Evolutionary conservation across 2,113 vertebrate genomes (phyloP).

Genomic region (Gallinago media): DNA sequence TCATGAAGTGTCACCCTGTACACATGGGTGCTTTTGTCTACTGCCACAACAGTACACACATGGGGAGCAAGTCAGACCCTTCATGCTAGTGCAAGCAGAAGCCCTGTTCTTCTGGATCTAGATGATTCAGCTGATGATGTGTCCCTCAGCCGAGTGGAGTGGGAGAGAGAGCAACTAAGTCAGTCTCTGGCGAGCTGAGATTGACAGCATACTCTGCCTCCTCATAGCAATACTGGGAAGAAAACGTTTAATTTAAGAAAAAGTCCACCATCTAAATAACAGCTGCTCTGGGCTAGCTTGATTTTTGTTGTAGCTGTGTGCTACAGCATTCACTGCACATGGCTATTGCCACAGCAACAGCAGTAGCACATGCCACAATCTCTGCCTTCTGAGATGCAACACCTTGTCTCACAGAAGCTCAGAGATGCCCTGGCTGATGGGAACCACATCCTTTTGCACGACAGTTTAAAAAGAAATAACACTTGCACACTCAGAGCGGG

Average conservation of each 20-base stretch:
- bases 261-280: not conserved
- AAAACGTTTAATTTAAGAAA: not conserved
- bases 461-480: conserved; percentile 38
- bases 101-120: not conserved
- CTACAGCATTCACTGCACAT: not conserved
- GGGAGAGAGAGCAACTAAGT: not conserved
- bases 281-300: not conserved
- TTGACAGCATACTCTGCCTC: not conserved
- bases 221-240: not conserved
- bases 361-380: not conserved
- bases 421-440: not conserved
- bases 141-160: not conserved
- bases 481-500: not conserved
- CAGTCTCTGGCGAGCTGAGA: not conserved
- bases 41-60: not conserved
- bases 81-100: not conserved
- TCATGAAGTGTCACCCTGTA: not conserved
- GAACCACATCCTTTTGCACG: not conserved
- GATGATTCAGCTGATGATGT: not conserved
- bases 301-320: not conserved
- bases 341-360: not conserved
- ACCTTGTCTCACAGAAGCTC: not conserved
- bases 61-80: not conserved
- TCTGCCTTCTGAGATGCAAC: conserved; percentile 6
- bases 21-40: not conserved